Evolutionary conservation across 2,797 vertebrate species (phyloP), one percentile per base, ranked within the genome.

Genomic region (Micropoecilia bifurca): DNA sequence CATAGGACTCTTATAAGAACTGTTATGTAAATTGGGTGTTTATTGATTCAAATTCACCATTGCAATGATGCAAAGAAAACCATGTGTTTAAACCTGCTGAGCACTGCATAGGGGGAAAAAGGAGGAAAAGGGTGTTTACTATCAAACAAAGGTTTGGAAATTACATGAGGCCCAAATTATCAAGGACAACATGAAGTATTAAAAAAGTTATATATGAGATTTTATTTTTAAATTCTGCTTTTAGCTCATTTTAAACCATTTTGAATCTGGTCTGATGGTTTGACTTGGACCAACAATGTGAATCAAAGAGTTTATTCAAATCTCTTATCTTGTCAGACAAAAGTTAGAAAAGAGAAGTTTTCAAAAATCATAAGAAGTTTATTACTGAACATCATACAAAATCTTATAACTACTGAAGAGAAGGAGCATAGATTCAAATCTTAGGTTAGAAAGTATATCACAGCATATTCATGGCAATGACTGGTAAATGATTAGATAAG

Each of bases 31-130:
- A 89, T 79, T 41, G 50, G n/a, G 4, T 78, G 80, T 82, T 77
- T 80, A 22, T 68, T 76, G 46, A 86, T 82, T 81, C 41, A 77
- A 84, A 85, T 88, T 30, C 57, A 77, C 79, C 77, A n/a, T 75
- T 48, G 75, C 77, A 46, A 50, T 47, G 80, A 71, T 80, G 74
- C 53, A 69, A 78, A 88, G 48, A 47, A 36, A 33, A n/a, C 71
- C 6, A 18, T 41, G 13, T 78, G 36, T 4, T 14, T 39, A 22
- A 4, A 22, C 61, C 45, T 81, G 63, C 57, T 28, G 43, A 39
- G 8, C 16, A 46, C 46, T 77, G 22, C 18, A 46, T 30, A 8
- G 14, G 43, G 7, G 16, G 36, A 45, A 28, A 10, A 10, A 28
- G 55, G 1, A 8, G 5, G 39, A 55, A 12, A 55, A n/a, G n/a